phyloP scores from a whole-genome alignment of 2,888 invertebrate species.

The Drosophila limbata region DNA sequence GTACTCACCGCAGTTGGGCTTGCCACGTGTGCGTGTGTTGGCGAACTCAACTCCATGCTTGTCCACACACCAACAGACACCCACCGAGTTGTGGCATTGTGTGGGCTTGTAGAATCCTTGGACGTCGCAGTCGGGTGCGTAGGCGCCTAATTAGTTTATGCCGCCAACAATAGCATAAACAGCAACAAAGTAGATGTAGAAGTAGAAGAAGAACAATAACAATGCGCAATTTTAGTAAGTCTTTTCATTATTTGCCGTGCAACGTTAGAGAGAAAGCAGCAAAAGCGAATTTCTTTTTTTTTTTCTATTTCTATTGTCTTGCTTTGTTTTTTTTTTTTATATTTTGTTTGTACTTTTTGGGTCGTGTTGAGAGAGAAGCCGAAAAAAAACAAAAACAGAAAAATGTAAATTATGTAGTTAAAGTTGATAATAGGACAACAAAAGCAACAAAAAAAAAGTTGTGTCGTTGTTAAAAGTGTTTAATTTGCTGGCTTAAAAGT shows the following conservation, averaged over 20 bases:
- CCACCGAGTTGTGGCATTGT: constrained; percentile 94
- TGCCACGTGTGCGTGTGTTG: constrained; percentile 93
- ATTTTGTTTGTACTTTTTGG: constrained; percentile 46
- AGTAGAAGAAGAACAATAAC: constrained; percentile 49
- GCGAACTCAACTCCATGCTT: constrained; percentile 95
- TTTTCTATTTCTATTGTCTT: constrained; percentile 32
- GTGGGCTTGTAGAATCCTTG: constrained; percentile 94
- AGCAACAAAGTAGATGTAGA: constrained; percentile 18
- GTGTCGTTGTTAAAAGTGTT: constrained; percentile 76
- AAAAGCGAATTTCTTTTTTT: constrained; percentile 61
- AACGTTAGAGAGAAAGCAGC: constrained; percentile 59
- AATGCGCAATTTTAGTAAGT: constrained; percentile 71
- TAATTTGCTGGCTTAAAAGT: constrained; percentile 80
- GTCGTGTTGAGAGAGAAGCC: constrained; percentile 49
- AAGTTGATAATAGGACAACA: constrained; percentile 59
- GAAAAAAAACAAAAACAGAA: constrained; percentile 17
- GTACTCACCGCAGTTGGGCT: constrained; percentile 91
- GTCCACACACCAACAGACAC: constrained; percentile 97
- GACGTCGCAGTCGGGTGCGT: constrained; percentile 93
- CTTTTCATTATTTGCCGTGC: constrained; percentile 51
- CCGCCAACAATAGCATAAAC: constrained; percentile 32
- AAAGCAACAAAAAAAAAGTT: constrained; percentile 54
- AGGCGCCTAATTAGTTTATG: constrained; percentile 87
- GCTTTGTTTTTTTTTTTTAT: constrained; percentile 32
- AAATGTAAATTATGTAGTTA: constrained; percentile 57